Evolutionary conservation across 2,888 invertebrate genomes (phyloP), one percentile per base, ranked within the genome.

Genomic region (Caenorhabditis imperialis): DNA sequence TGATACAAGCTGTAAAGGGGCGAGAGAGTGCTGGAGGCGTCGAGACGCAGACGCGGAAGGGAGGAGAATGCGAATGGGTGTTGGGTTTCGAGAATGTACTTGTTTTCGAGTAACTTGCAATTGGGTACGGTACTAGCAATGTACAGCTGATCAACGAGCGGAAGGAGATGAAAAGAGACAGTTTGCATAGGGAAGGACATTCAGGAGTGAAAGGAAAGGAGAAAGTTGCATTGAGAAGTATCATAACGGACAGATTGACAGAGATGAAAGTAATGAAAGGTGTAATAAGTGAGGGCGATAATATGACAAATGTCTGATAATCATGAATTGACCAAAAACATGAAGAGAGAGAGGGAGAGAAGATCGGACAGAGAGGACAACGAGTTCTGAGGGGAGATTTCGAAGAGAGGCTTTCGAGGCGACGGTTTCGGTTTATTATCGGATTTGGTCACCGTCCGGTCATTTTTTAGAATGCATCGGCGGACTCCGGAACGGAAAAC

Each of bases 1-100:
- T 57, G 67, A 69, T 69, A 58, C 57, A 58, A 69, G 65, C 65
- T 65, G 67, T 58, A 58, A 69, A 53, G 67, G 53, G 18, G 16
- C 14, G 3, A 51, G 53, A 69, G 58, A 69, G 44, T 12, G 37
- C 16, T 25, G 30, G 53, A 53, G 35, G 35, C 14, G 53, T 45
- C 22, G 67, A 69, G 58, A 69, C 53, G 38, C 45, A 58, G 67
- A 58, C 45, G 23, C 20, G 58, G 51, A 53, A 58, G 58, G 57
- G 45, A 55, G 55, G 37, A 45, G 53, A 38, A 40, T 45, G 40
- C 30, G 47, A 51, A 58, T 40, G 50, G 58, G 67, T 65, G 50
- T 57, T 65, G 65, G 55, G 65, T 65, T 65, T 65, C 65, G 65
- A 65, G 65, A 65, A 57, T 65, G 57, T 65, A 65, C 65, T 65